Conservation (phyloP, 2,113 vertebrate genomes). For the Salvator merianae region DNA sequence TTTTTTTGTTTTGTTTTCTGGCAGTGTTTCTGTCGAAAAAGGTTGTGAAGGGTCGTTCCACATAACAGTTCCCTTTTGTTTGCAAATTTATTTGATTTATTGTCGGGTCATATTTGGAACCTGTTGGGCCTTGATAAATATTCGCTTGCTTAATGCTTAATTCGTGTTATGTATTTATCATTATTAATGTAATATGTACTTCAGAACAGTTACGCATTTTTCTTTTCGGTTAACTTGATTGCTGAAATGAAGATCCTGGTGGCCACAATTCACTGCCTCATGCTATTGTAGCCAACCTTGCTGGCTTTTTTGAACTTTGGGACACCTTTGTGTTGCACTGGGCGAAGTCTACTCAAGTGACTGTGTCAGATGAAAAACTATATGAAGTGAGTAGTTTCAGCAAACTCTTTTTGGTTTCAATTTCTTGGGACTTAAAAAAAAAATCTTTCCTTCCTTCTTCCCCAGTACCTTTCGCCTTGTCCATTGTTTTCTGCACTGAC, state of each 20-base stretch:
- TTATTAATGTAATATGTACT: neutral
- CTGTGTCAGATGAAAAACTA: constrained; percentile 80
- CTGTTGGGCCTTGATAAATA: neutral
- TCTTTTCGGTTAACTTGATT: constrained; percentile 7
- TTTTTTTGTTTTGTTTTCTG: no score
- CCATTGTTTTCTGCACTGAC: neutral
- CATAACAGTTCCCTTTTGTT: no score
- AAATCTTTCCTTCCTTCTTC: no score
- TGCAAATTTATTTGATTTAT: no score
- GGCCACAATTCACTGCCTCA: constrained; percentile 88
- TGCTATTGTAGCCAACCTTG: constrained; percentile 87
- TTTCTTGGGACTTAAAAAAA: neutral
- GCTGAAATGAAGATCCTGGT: constrained; percentile 80
- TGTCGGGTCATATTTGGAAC: no score
- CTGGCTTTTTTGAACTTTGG: constrained; percentile 90
- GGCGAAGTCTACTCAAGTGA: constrained; percentile 81
- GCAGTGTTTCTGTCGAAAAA: no score
- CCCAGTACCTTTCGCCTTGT: neutral
- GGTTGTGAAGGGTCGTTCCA: no score
- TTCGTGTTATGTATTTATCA: neutral
- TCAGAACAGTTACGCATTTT: neutral
- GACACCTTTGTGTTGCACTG: constrained; percentile 83
- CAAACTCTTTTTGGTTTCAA: neutral
- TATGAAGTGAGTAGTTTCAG: constrained; percentile 66
- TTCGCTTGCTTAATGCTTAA: neutral